These are phyloP conservation scores for Phrynosoma blainvillii DNA, from an alignment of 2,113 vertebrate genomes.

Conservation along the genomic window DNA sequence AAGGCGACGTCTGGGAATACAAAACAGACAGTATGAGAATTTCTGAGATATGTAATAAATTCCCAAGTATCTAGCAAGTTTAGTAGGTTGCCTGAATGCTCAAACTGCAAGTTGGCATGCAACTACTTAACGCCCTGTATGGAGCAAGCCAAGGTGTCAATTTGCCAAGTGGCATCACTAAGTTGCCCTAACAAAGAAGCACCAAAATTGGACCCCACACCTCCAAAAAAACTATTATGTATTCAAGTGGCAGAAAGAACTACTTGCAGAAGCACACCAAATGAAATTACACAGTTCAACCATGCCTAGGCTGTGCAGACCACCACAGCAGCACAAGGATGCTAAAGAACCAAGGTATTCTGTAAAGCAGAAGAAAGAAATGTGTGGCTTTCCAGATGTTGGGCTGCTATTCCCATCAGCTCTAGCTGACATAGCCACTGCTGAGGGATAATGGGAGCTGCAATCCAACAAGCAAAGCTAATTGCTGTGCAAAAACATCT, in stretches of 20 bases:
- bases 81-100: background rate
- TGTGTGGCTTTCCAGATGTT: background rate
- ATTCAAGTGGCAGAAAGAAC: background rate
- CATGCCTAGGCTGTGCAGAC: background rate
- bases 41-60: background rate
- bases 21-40: background rate
- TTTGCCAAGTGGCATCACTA: background rate
- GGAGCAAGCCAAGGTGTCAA: background rate
- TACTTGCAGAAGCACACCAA: background rate
- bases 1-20: slow-evolving; percentile 70
- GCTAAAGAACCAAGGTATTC: background rate
- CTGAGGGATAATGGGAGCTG: background rate
- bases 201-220: background rate
- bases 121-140: background rate
- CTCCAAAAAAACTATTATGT: too few species aligned
- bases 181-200: background rate
- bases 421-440: background rate
- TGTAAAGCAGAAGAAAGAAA: background rate
- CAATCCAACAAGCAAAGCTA: background rate
- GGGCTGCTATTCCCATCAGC: background rate
- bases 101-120: background rate
- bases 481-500: background rate
- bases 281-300: background rate
- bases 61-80: background rate
- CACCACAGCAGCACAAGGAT: background rate